Percentiles rank a stretch among this genome's conserved stretches.
phyloP scores from a whole-genome alignment of 1,140 invertebrate species.

The Penaeus japonicus region DNA sequence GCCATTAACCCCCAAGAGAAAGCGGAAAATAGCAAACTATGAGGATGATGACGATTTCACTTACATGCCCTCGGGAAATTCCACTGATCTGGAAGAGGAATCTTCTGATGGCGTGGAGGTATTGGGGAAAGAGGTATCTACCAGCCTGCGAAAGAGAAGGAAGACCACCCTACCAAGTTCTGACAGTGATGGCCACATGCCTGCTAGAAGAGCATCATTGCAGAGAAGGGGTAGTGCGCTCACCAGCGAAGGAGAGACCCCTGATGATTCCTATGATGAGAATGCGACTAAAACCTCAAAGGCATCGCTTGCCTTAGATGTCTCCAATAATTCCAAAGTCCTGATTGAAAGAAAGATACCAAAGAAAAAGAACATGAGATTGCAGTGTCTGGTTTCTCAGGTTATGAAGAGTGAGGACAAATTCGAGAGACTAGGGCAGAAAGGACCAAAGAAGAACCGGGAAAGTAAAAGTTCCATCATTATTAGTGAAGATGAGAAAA shows the following conservation, averaged over 20 bases:
- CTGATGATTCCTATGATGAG: no score
- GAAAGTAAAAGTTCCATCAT: no score
- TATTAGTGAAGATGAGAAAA: no score
- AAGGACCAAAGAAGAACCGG: no score
- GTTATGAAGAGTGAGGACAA: not conserved
- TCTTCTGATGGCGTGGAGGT: not conserved
- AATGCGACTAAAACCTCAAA: no score
- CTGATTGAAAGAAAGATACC: not conserved
- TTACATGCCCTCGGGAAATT: slow-evolving; percentile 26
- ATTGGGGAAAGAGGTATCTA: not conserved
- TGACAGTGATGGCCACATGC: not conserved
- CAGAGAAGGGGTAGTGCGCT: no score
- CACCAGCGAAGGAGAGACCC: no score
- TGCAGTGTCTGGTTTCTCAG: no score
- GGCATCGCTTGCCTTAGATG: no score
- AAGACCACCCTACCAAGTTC: not conserved
- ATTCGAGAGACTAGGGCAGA: not conserved
- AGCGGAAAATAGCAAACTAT: slow-evolving; percentile 44
- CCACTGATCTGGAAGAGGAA: not conserved
- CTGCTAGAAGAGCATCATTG: not conserved
- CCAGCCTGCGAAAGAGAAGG: not conserved
- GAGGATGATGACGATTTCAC: slow-evolving; percentile 43
- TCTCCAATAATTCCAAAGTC: no score
- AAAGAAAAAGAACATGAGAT: slow-evolving; percentile 7
- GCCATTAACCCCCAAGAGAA: slow-evolving; percentile 21